Evolutionary conservation across 2,113 vertebrate species (phyloP), one percentile per base, ranked within the genome.

Genomic region (Dipodomys spectabilis): DNA sequence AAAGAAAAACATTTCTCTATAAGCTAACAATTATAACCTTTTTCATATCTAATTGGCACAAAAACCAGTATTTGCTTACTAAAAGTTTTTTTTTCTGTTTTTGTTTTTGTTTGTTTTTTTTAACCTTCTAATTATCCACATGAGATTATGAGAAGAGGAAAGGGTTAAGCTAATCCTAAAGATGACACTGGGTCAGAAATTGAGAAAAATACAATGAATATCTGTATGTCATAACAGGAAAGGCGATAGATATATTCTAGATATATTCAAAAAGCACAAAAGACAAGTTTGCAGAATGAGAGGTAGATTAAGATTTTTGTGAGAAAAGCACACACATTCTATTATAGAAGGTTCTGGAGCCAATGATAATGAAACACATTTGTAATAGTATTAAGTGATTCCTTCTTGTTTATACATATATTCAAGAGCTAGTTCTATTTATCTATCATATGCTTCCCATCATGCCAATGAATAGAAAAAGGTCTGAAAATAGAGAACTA

Each of bases 11-110:
- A 90, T 72, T 88, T 78, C 39, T 90, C 11, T 45, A 2, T 22
- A 57, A 87, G 39, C 28, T 77, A 95, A 74, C 53, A 88, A 94
- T 20, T 93, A 69, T 71, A 95, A 93, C 25, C 35, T 69, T 94
- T 80, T 88, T 95, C 71, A n/a, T 84, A 86, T 77, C 84, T 96
- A 96, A 94, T 27, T 88, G 79, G 49, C 74, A 86, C 91, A 60
- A 90, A 27, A 69, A 80, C 73, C 84, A 89, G 53, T 45, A 83
- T 13, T 86, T 81, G 62, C 19, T 95, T 90, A 75, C 18, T 89
- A 22, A 81, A 53, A 28, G 19, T 60, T 86, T 65, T 90, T 93
- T 92, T 81, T 18, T 64, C 35, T 39, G 39, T 39, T 39, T 39
- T 39, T 39, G 39, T 39, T 39, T 39, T 39, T 39, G 39, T 39